These are phyloP conservation scores for Chionoecetes opilio DNA, from an alignment of 1,140 invertebrate species.

Conservation along the genomic window DNA sequence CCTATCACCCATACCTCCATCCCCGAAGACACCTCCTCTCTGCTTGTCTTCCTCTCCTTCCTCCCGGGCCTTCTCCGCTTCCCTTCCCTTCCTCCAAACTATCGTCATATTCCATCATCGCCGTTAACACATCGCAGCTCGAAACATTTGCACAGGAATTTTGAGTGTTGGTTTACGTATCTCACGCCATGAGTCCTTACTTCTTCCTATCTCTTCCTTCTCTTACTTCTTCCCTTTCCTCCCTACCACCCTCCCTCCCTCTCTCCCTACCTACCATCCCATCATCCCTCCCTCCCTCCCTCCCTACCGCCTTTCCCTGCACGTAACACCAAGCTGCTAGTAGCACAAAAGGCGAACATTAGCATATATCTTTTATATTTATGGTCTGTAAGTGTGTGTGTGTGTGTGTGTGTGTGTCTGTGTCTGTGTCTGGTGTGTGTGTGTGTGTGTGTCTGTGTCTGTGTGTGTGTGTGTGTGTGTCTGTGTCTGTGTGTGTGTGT, in stretches of 20 bases:
- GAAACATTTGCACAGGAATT: not conserved
- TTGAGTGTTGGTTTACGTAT: constrained; percentile 8
- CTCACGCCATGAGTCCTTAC: constrained; percentile 1
- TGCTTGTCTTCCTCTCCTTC: too few species aligned
- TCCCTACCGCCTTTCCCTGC: not conserved
- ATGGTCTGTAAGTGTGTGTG: constrained; percentile 7
- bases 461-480: not conserved
- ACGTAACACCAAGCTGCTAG: constrained; percentile 1
- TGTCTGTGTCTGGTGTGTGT: not conserved
- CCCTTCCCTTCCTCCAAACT: not conserved
- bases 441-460: not conserved
- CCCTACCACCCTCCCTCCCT: not conserved
- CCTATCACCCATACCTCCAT: too few species aligned
- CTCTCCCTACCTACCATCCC: not conserved
- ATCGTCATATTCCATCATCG: not conserved
- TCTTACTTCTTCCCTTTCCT: not conserved
- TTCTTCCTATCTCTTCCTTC: not conserved
- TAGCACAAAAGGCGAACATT: not conserved
- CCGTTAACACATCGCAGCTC: not conserved
- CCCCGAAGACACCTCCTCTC: too few species aligned
- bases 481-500: not conserved
- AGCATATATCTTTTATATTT: constrained; percentile 31
- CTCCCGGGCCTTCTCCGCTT: not conserved
- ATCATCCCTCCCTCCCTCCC: not conserved
- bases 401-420: constrained; percentile 18